Evolutionary conservation across 2,113 vertebrate genomes (phyloP), one percentile per base, ranked within the genome.

Genomic region (Pterocles orientalis): DNA sequence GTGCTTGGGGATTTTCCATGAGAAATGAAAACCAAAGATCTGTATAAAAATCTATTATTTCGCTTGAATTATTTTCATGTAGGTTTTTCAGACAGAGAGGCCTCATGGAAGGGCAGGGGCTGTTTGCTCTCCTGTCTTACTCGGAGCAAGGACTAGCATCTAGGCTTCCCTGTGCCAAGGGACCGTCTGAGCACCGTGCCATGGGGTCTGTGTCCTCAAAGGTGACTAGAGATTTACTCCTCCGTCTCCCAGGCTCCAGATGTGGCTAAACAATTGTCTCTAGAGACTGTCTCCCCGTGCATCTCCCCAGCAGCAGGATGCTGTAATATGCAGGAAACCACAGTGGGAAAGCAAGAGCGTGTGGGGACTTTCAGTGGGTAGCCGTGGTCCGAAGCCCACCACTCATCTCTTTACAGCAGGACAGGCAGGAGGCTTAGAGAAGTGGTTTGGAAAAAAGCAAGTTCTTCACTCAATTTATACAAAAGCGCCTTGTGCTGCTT

Each of bases 1-100:
- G 60, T 91, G 90, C 79, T 65, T 58, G 88, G 83, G 73, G 70
- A 94, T 92, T 95, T 97, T 96, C 88, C 90, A 69, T 53, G 65
- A 93, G 91, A 79, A 86, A 76, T 48, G 9, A 78, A 96, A 96
- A 48, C 12, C 39, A 48, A 71, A 84, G 65, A 39, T n/a, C 19
- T 89, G 34, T 72, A 68, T 84, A 58, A 88, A 88, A 93, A 86
- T 48, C 7, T 53, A 19, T 93, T 94, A 76, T 86, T 94, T 89
- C 71, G 76, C 78, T 91, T 80, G 50, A 80, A 36, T 75, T 89
- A 70, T 64, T 96, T 86, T 86, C 76, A 45, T 0, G 0, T 75
- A 14, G 56, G 25, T 34, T 92, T 86, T 90, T 86, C 77, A 92
- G 43, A 58, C 18, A 75, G 54, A 64, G 85, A 29, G 47, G 65